These are phyloP conservation scores for Paedocypris micromegethes DNA, from an alignment of 2,797 vertebrate genomes.

Conservation along the genomic window DNA sequence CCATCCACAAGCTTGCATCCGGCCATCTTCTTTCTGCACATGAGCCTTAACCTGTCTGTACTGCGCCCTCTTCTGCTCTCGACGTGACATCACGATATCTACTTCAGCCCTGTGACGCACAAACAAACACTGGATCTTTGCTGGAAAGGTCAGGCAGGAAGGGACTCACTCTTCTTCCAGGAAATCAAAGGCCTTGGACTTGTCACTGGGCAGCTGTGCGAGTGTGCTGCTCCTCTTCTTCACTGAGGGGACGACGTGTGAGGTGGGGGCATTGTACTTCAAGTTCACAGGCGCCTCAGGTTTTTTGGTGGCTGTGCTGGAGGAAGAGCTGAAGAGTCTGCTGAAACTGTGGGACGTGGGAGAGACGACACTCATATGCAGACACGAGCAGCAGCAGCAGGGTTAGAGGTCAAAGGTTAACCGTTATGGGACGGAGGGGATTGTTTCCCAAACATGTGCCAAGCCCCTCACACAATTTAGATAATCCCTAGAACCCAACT, in stretches of 20 bases:
- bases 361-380: constrained; percentile 58
- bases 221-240: constrained; percentile 96
- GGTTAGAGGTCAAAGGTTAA: constrained; percentile 53
- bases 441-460: constrained; percentile 43
- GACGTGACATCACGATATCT: constrained; percentile 78
- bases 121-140: not conserved
- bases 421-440: constrained; percentile 39
- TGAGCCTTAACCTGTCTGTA: constrained; percentile 97
- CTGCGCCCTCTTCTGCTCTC: constrained; percentile 95
- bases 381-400: constrained; percentile 63
- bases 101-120: constrained; percentile 38
- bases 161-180: constrained; percentile 93
- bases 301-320: constrained; percentile 80
- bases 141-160: not conserved
- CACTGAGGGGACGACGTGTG: constrained; percentile 88
- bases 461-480: constrained; percentile 46
- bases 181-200: constrained; percentile 97
- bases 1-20: constrained; percentile 95
- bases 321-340: constrained; percentile 91
- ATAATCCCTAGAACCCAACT: constrained; percentile 2
- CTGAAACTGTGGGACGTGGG: constrained; percentile 80
- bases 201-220: constrained; percentile 92
- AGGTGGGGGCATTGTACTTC: constrained; percentile 95
- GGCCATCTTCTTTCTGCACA: constrained; percentile 91
- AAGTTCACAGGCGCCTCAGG: constrained; percentile 91